A percentile compares a stretch with the other conserved stretches of the same genome.
phyloP scores from a whole-genome alignment of 2,888 invertebrate species.

The Oxytorus armatus region DNA sequence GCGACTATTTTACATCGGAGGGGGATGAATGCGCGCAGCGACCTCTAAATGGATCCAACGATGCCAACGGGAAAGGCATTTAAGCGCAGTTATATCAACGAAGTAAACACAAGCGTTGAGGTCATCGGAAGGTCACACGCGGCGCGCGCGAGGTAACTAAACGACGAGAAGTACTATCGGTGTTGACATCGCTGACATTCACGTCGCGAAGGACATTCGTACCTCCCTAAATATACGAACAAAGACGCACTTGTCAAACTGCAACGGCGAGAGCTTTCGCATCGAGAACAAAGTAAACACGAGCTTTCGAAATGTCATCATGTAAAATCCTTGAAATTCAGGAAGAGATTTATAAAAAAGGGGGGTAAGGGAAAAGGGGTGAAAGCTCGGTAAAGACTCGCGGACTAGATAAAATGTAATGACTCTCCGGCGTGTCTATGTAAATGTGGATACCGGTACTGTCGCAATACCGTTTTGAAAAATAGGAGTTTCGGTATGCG shows the following conservation, averaged over 20 bases:
- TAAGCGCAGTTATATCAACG: neutral
- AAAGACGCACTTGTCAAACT: too few species aligned
- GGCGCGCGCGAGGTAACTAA: too few species aligned
- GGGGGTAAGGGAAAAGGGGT: neutral
- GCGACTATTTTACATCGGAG: conserved; percentile 40
- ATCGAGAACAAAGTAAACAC: neutral
- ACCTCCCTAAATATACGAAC: too few species aligned
- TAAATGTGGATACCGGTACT: too few species aligned
- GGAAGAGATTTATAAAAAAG: neutral
- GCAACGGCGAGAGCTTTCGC: too few species aligned
- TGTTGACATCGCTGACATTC: too few species aligned
- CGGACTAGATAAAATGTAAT: conserved; percentile 12
- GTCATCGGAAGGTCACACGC: too few species aligned
- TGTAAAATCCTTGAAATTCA: neutral
- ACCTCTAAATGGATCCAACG: neutral
- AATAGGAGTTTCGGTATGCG: conserved; percentile 41
- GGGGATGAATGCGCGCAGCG: conserved; percentile 17
- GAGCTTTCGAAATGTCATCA: neutral
- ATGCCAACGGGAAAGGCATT: neutral
- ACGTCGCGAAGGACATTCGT: too few species aligned
- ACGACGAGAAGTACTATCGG: too few species aligned
- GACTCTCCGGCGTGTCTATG: neutral
- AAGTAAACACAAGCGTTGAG: neutral
- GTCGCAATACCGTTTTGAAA: too few species aligned
- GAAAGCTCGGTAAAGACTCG: neutral